These are phyloP conservation scores for Drosophila suboccidentalis DNA, from an alignment of 2,888 invertebrate species.

Conservation along the genomic window DNA sequence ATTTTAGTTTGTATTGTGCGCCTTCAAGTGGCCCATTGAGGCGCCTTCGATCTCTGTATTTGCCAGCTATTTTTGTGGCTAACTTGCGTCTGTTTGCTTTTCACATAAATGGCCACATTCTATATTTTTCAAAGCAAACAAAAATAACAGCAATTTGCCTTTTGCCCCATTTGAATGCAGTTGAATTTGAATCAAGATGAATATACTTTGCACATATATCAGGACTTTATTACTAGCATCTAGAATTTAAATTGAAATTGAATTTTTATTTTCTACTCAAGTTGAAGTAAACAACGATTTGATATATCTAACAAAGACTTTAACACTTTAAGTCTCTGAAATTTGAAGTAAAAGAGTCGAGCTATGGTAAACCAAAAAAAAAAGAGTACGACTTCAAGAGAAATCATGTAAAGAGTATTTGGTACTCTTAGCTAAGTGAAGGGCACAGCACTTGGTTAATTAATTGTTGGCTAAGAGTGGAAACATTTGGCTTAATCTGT, in stretches of 20 bases:
- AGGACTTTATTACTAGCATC: background rate
- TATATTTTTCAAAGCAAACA: constrained; percentile 33
- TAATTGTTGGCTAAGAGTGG: constrained; percentile 25
- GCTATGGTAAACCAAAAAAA: background rate
- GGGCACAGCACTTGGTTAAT: constrained; percentile 18
- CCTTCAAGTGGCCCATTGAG: constrained; percentile 63
- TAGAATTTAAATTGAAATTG: background rate
- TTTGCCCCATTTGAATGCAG: constrained; percentile 1
- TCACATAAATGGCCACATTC: constrained; percentile 21
- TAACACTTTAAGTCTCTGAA: background rate
- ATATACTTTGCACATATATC: background rate
- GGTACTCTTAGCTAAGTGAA: constrained; percentile 25
- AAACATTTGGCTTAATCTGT: constrained; percentile 2
- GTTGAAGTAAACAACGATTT: background rate
- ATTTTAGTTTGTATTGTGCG: constrained; percentile 24
- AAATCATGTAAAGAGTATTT: constrained; percentile 1
- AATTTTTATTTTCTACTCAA: background rate
- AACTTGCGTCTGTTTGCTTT: constrained; percentile 43
- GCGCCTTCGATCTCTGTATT: constrained; percentile 44
- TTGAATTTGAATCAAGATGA: constrained; percentile 7
- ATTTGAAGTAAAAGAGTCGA: background rate
- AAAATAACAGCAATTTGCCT: constrained; percentile 29
- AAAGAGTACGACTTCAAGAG: constrained; percentile 12
- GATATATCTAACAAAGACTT: background rate
- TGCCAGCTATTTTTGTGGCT: constrained; percentile 37